Conservation (phyloP, 2,888 invertebrate species). For the Tricholauxania praeusta region DNA sequence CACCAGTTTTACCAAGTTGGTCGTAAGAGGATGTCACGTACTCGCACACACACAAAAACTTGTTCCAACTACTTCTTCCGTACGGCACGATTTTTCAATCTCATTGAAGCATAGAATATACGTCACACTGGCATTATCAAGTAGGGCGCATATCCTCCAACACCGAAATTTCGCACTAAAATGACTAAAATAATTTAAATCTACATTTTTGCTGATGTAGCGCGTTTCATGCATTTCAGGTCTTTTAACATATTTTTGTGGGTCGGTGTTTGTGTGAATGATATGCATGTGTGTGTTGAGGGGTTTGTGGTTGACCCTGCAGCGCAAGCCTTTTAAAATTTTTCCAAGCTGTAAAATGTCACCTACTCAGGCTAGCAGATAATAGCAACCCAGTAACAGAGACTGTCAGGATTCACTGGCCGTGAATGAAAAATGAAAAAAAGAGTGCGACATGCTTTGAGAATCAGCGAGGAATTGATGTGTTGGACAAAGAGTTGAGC, state of each 20-base stretch:
- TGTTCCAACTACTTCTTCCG: no score
- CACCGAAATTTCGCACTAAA: neutral
- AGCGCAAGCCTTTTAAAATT: slow-evolving; percentile 20
- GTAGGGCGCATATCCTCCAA: no score
- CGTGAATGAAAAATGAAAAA: neutral
- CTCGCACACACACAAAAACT: no score
- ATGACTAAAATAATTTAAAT: slow-evolving; percentile 31
- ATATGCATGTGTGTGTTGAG: slow-evolving; percentile 25
- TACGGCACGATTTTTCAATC: no score
- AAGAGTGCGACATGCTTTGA: neutral
- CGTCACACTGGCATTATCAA: no score
- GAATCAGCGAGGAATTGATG: no score
- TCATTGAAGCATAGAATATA: no score
- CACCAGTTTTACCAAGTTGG: no score
- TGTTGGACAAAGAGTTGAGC: no score
- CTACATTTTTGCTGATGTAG: slow-evolving; percentile 31
- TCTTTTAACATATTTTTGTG: slow-evolving; percentile 31
- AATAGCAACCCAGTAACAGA: neutral
- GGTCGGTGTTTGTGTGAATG: slow-evolving; percentile 26
- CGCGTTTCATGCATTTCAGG: slow-evolving; percentile 29
- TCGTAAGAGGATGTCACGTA: no score
- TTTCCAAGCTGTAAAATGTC: slow-evolving; percentile 16
- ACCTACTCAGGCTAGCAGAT: neutral
- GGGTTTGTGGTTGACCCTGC: no score
- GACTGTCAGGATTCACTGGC: neutral